Evolutionary conservation across 2,888 invertebrate species (phyloP).

Genomic region (Podabrus alpinus): DNA sequence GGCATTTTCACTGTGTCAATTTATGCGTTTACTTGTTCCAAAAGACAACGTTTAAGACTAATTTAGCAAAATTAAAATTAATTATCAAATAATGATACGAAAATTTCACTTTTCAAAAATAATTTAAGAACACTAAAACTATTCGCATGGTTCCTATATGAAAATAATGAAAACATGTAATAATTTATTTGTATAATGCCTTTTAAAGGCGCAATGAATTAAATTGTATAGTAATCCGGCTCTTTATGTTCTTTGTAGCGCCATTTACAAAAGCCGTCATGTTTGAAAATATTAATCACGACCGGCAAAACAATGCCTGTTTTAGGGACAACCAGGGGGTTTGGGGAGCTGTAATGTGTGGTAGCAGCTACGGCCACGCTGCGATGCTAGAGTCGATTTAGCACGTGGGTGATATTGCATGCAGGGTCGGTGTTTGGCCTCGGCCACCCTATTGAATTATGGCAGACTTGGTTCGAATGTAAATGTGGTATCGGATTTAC

Average conservation of each 20-base stretch:
- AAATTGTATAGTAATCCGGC: slow-evolving; percentile 45
- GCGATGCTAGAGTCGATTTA: slow-evolving; percentile 38
- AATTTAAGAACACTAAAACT: slow-evolving; percentile 34
- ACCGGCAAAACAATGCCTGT: slow-evolving; percentile 42
- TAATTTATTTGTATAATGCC: slow-evolving; percentile 44
- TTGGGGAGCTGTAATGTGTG: slow-evolving; percentile 26
- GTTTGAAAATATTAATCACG: slow-evolving; percentile 47
- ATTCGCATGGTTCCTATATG: slow-evolving; percentile 19
- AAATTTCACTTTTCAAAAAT: slow-evolving; percentile 8
- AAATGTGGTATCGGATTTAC: slow-evolving; percentile 33
- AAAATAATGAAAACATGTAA: slow-evolving; percentile 37
- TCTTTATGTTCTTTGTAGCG: slow-evolving; percentile 41
- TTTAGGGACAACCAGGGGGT: slow-evolving; percentile 14
- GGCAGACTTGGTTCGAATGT: slow-evolving; percentile 38
- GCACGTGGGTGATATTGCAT: slow-evolving; percentile 36
- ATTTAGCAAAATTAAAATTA: neutral
- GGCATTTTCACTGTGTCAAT: neutral
- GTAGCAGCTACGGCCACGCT: slow-evolving; percentile 21
- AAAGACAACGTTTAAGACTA: neutral
- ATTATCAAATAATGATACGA: neutral
- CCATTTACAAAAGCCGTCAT: slow-evolving; percentile 43
- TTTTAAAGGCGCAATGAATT: slow-evolving; percentile 43
- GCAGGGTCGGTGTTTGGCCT: slow-evolving; percentile 25
- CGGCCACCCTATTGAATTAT: slow-evolving; percentile 39
- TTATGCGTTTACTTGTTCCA: neutral